A percentile compares a stretch with the other conserved stretches of the same genome.
These are phyloP conservation scores for Aporophyla nigra DNA, from an alignment of 2,888 invertebrate species.

Conservation along the genomic window DNA sequence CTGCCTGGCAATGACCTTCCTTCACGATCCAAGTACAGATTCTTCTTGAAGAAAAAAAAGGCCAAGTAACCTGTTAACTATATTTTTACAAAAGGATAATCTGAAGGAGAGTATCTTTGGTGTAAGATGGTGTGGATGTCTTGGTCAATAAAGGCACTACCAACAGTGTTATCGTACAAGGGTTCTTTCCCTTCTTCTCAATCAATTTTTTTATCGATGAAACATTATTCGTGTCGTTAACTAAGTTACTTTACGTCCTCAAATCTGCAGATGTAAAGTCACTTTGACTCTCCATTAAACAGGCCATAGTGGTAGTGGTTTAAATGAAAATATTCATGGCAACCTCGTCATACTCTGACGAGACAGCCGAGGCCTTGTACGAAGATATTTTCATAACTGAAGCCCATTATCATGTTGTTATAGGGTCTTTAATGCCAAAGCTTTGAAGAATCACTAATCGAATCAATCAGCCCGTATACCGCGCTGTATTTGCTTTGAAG, in stretches of 20 bases:
- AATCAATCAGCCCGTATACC: background rate
- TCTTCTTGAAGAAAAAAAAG: background rate
- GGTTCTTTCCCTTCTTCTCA: no score
- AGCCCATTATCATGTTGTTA: conserved; percentile 6
- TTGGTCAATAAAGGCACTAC: no score
- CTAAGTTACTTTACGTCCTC: background rate
- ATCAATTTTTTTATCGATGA: background rate
- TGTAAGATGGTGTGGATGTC: background rate
- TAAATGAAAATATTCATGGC: background rate
- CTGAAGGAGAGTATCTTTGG: background rate
- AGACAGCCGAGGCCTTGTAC: background rate
- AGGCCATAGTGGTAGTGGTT: no score
- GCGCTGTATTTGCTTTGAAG: background rate
- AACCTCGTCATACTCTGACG: conserved; percentile 6
- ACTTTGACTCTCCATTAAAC: background rate
- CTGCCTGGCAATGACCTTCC: no score
- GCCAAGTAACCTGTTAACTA: background rate
- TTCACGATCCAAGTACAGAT: background rate
- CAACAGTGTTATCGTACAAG: background rate
- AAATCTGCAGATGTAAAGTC: background rate
- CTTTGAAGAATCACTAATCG: background rate
- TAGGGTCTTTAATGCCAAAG: background rate
- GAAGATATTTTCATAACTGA: conserved; percentile 6
- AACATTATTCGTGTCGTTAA: background rate
- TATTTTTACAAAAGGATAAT: background rate